A percentile compares a stretch with the other conserved stretches of the same genome.
These are phyloP conservation scores for Euwallacea fornicatus DNA, from an alignment of 1,140 invertebrate genomes.

Conservation along the genomic window DNA sequence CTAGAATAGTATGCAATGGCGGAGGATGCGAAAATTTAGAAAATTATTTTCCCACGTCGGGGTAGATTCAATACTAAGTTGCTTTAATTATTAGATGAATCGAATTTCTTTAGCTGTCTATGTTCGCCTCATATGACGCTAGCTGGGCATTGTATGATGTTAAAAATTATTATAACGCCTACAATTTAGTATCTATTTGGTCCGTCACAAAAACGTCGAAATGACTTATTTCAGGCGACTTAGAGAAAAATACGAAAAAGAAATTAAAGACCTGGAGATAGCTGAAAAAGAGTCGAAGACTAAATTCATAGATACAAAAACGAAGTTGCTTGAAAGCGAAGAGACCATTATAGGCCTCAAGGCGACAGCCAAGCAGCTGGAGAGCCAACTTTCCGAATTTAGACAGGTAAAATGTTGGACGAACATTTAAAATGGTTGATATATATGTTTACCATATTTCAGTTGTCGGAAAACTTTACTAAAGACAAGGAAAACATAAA, in stretches of 20 bases:
- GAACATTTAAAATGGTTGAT: background rate
- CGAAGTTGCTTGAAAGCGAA: conserved; percentile 60
- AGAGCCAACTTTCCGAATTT: conserved; percentile 58
- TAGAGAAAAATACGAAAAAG: conserved; percentile 73
- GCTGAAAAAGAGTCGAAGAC: conserved; percentile 60
- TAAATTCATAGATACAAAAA: conserved; percentile 62
- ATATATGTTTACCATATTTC: conserved; percentile 4
- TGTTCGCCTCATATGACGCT: too few species aligned
- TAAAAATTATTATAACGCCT: too few species aligned
- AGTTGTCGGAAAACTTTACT: conserved; percentile 50
- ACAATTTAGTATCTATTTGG: background rate
- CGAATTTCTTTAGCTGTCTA: too few species aligned
- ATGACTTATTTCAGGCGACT: conserved; percentile 58
- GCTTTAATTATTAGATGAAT: too few species aligned
- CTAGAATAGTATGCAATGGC: too few species aligned
- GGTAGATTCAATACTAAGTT: too few species aligned
- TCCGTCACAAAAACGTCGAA: background rate
- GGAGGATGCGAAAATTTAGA: too few species aligned
- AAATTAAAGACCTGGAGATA: conserved; percentile 65
- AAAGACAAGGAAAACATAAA: conserved; percentile 57
- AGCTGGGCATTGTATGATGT: too few species aligned
- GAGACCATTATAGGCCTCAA: conserved; percentile 60
- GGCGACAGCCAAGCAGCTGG: conserved; percentile 55
- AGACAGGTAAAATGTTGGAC: conserved; percentile 54
- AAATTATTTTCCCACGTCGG: too few species aligned